These are phyloP conservation scores for Trachurus trachurus DNA, from an alignment of 2,797 vertebrate species.

Conservation along the genomic window DNA sequence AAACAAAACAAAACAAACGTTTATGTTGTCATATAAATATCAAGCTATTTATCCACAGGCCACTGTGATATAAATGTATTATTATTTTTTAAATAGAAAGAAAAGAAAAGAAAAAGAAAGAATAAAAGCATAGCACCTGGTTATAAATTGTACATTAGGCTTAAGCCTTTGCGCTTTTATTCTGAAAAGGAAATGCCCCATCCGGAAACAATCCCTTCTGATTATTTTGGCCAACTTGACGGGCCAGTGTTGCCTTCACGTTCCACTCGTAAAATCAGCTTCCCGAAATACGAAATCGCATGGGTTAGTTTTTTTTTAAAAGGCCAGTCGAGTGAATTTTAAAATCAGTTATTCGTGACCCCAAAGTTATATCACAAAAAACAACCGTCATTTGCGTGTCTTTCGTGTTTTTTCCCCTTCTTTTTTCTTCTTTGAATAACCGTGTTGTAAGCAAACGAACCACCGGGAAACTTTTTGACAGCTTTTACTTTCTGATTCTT, in stretches of 20 bases:
- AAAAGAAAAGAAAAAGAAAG: too few species aligned
- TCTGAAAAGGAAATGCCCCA: slow-evolving; percentile 20
- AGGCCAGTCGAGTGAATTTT: background rate
- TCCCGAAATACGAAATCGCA: background rate
- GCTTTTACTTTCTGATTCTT: background rate
- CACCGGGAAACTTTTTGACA: background rate
- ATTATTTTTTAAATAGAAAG: too few species aligned
- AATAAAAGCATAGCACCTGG: too few species aligned
- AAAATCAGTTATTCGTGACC: background rate
- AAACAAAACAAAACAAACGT: too few species aligned
- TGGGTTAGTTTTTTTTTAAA: background rate
- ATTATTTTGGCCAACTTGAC: background rate
- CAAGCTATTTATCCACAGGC: too few species aligned
- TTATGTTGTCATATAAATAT: too few species aligned
- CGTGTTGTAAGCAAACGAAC: background rate
- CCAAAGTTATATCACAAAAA: background rate
- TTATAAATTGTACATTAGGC: too few species aligned
- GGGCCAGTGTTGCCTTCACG: background rate
- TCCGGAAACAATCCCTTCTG: background rate
- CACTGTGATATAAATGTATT: too few species aligned
- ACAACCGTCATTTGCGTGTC: background rate
- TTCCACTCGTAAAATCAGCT: background rate
- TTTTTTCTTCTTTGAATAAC: background rate
- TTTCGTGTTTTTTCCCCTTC: background rate
- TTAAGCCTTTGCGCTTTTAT: background rate